A percentile compares a stretch with the other conserved stretches of the same genome.
These are phyloP conservation scores for Epicampocera succincta DNA, from an alignment of 2,888 invertebrate genomes.

Conservation along the genomic window DNA sequence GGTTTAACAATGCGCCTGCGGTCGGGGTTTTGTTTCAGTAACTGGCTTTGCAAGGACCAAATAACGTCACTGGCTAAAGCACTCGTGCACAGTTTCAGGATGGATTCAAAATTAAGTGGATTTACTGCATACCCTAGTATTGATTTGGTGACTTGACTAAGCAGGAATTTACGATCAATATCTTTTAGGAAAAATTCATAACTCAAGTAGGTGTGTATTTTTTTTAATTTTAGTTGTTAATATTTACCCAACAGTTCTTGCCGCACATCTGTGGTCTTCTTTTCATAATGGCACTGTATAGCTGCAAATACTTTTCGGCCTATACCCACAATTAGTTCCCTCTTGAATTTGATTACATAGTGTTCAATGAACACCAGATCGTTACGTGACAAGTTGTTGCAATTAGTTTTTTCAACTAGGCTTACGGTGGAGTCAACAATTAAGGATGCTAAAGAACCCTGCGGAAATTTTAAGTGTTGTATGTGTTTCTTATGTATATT, in stretches of 20 bases:
- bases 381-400: conserved; percentile 73
- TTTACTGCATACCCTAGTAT: conserved; percentile 78
- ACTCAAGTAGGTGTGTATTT: not conserved
- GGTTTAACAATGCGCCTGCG: conserved; percentile 66
- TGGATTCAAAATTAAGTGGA: conserved; percentile 76
- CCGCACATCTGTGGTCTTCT: conserved; percentile 76
- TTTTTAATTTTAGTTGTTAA: not conserved
- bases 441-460: conserved; percentile 79
- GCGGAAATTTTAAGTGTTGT: not conserved
- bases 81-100: conserved; percentile 75
- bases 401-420: conserved; percentile 70
- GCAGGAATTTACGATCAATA: conserved; percentile 76
- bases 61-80: conserved; percentile 78
- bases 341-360: conserved; percentile 78
- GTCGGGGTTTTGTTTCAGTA: conserved; percentile 74
- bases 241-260: conserved; percentile 75
- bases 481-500: too few species aligned
- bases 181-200: conserved; percentile 67
- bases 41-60: conserved; percentile 75
- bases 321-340: conserved; percentile 77
- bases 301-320: conserved; percentile 78
- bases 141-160: conserved; percentile 75
- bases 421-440: conserved; percentile 74
- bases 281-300: conserved; percentile 77
- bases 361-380: conserved; percentile 80